Evolutionary conservation across 2,888 invertebrate genomes (phyloP).

Genomic region (Leptinotarsa rubiginosa): DNA sequence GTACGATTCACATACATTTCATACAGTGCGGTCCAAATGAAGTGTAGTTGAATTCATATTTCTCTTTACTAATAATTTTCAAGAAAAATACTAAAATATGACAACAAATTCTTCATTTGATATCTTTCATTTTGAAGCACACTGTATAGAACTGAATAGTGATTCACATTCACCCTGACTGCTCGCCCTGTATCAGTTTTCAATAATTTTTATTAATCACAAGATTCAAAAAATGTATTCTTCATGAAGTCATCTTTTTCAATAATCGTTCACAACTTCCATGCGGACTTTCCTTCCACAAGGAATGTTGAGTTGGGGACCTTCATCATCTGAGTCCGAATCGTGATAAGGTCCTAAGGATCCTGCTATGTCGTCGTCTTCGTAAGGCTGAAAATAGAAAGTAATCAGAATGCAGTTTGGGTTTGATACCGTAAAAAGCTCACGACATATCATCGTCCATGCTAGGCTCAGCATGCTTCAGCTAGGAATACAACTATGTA

Average conservation of each 20-base stretch:
- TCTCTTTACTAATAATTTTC: no score
- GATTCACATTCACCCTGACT: no score
- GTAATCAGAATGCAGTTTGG: background rate
- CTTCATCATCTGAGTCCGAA: conserved; percentile 59
- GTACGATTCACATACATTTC: background rate
- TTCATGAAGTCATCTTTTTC: conserved; percentile 53
- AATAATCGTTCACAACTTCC: conserved; percentile 62
- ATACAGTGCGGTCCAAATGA: background rate
- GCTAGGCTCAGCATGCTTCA: background rate
- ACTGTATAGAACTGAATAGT: no score
- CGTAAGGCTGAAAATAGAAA: conserved; percentile 54
- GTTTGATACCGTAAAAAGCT: background rate
- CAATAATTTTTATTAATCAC: background rate
- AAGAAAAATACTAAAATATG: no score
- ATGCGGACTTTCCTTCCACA: conserved; percentile 62
- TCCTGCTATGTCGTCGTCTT: conserved; percentile 57
- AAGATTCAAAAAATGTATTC: background rate
- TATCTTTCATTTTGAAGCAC: no score
- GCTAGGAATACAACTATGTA: background rate
- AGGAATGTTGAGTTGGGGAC: conserved; percentile 55
- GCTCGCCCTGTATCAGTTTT: no score
- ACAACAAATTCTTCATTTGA: no score
- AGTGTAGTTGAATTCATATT: no score
- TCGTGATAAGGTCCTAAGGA: conserved; percentile 60
- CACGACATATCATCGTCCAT: background rate